Evolutionary conservation across 2,797 vertebrate genomes (phyloP).

Genomic region (Paramormyrops hopkinsi): DNA sequence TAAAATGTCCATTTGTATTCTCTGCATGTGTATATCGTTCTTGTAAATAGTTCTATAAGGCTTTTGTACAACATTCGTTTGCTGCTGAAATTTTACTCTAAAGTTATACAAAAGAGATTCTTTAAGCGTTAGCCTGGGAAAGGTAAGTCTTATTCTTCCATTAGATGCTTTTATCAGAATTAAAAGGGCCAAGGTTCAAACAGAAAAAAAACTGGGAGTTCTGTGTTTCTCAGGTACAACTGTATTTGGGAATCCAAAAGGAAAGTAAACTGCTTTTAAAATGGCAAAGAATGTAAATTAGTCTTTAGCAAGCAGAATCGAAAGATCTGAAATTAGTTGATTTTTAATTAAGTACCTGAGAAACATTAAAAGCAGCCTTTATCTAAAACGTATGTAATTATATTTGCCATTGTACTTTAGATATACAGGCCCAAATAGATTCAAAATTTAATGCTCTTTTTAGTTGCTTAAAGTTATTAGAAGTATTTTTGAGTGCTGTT

Average conservation of each 20-base stretch:
- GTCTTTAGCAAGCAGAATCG: background rate
- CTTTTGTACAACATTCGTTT: slow-evolving; percentile 85
- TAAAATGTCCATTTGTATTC: slow-evolving; percentile 81
- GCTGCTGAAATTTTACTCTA: slow-evolving; percentile 75
- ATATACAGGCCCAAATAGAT: slow-evolving; percentile 64
- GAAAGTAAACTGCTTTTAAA: background rate
- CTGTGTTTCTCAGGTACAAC: slow-evolving; percentile 92
- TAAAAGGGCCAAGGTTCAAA: slow-evolving; percentile 50
- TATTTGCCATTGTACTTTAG: slow-evolving; percentile 36
- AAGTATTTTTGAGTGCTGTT: slow-evolving; percentile 55
- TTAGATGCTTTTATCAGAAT: slow-evolving; percentile 72
- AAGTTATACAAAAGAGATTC: slow-evolving; percentile 76
- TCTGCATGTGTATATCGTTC: slow-evolving; percentile 84
- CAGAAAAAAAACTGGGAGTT: slow-evolving; percentile 37
- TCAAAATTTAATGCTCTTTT: slow-evolving; percentile 64
- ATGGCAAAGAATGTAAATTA: slow-evolving; percentile 12
- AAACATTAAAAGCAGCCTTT: slow-evolving; percentile 66
- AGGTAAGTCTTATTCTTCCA: slow-evolving; percentile 98
- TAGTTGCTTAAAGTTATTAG: slow-evolving; percentile 66
- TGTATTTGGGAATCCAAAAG: background rate
- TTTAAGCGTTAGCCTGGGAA: slow-evolving; percentile 90
- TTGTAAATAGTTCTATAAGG: slow-evolving; percentile 73
- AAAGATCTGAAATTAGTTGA: background rate
- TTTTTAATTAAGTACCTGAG: slow-evolving; percentile 73
- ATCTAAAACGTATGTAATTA: slow-evolving; percentile 41